Percentiles rank a stretch among this genome's conserved stretches.
Evolutionary conservation across 2,888 invertebrate species (phyloP).

Genomic region (Sipha maydis): DNA sequence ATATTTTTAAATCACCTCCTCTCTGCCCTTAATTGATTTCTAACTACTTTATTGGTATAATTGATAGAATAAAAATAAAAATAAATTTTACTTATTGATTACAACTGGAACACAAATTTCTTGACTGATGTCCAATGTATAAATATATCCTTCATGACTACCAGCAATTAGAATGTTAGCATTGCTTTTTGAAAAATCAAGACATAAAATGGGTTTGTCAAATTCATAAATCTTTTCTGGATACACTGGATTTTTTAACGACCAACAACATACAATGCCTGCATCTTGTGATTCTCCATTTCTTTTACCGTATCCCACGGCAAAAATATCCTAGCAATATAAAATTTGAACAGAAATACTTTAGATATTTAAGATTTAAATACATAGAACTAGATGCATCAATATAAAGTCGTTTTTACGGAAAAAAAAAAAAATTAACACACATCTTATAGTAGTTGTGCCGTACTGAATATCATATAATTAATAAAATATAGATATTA

Average conservation of each 20-base stretch:
- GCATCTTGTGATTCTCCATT: not conserved
- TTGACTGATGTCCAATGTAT: slow-evolving; percentile 15
- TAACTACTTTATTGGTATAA: not conserved
- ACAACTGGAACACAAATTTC: slow-evolving; percentile 2
- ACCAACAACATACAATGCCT: slow-evolving; percentile 53
- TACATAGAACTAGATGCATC: too few species aligned
- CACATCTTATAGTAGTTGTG: too few species aligned
- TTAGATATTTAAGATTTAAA: too few species aligned
- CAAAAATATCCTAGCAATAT: slow-evolving; percentile 30
- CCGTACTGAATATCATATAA: too few species aligned
- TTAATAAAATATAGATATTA: too few species aligned
- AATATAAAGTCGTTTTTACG: too few species aligned
- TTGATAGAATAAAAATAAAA: not conserved
- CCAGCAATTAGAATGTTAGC: slow-evolving; percentile 32
- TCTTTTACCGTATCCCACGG: slow-evolving; percentile 32
- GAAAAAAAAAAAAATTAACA: too few species aligned
- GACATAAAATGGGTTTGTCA: slow-evolving; percentile 35
- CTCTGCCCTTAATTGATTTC: too few species aligned
- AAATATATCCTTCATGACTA: slow-evolving; percentile 23
- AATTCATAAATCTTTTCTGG: slow-evolving; percentile 56
- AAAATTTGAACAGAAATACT: not conserved
- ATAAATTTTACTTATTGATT: slow-evolving; percentile 28
- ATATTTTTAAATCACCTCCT: too few species aligned
- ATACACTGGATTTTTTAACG: slow-evolving; percentile 41
- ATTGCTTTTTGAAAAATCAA: slow-evolving; percentile 42